phyloP scores from a whole-genome alignment of 2,797 vertebrate genomes.

The Sylvilagus floridanus region DNA sequence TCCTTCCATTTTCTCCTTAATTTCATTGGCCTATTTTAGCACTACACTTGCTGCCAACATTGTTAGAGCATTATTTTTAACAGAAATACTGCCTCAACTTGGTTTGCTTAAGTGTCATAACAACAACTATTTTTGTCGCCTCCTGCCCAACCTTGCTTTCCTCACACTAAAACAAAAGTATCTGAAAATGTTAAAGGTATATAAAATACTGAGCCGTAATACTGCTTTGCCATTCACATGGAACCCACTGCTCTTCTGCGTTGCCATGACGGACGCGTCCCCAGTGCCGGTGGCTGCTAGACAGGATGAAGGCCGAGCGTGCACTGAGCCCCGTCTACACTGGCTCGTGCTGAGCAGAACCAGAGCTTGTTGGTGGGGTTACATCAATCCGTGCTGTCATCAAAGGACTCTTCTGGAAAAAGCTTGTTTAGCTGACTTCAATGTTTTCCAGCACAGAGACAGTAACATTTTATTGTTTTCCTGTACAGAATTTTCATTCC shows the following conservation, averaged over 20 bases:
- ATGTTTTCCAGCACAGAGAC: slow-evolving; percentile 60
- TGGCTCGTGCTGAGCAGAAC: background rate
- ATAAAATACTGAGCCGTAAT: slow-evolving; percentile 82
- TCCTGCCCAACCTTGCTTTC: slow-evolving; percentile 71
- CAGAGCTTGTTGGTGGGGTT: slow-evolving; percentile 52
- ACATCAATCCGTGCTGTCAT: slow-evolving; percentile 42
- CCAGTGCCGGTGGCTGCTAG: slow-evolving; percentile 33
- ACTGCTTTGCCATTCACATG: slow-evolving; percentile 70
- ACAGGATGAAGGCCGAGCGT: slow-evolving; percentile 46
- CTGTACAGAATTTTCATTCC: slow-evolving; percentile 5
- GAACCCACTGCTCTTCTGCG: slow-evolving; percentile 57
- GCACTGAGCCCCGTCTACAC: background rate
- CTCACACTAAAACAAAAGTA: slow-evolving; percentile 81
- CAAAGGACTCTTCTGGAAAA: slow-evolving; percentile 60
- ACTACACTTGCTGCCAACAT: slow-evolving; percentile 56
- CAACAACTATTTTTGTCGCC: slow-evolving; percentile 76
- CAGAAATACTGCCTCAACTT: slow-evolving; percentile 78
- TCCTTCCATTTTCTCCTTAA: slow-evolving; percentile 68
- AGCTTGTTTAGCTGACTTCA: slow-evolving; percentile 45
- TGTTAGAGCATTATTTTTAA: slow-evolving; percentile 68
- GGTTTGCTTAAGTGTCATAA: slow-evolving; percentile 74
- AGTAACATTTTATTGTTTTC: slow-evolving; percentile 62
- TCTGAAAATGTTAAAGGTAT: slow-evolving; percentile 80
- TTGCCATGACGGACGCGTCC: background rate
- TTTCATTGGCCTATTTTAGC: slow-evolving; percentile 71